Conservation (phyloP, 64 coral and sea anemone species). For the Platygyra sinensis region DNA sequence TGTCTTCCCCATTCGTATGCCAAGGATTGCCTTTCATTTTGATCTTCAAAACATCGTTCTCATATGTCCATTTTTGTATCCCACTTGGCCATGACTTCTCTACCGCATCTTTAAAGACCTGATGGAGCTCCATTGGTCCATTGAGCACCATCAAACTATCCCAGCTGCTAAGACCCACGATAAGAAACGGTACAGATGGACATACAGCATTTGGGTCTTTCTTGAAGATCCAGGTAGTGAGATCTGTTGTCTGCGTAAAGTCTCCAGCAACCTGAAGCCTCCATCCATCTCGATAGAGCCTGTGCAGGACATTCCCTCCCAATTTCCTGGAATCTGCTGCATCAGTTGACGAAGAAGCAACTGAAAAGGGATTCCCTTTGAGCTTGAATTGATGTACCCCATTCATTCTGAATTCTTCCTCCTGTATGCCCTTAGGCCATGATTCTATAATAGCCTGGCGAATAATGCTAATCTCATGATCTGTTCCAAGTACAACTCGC, state of each 20-base stretch:
- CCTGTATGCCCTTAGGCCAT: conserved; percentile 61
- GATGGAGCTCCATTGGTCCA: conserved; percentile 58
- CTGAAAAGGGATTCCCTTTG: conserved; percentile 60
- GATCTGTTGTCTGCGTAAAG: conserved; percentile 54
- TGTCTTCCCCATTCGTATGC: conserved; percentile 58
- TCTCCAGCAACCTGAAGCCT: conserved; percentile 51
- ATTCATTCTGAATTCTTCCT: conserved; percentile 44
- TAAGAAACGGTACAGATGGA: conserved; percentile 53
- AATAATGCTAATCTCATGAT: conserved; percentile 72
- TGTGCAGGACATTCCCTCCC: conserved; percentile 69
- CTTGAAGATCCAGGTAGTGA: conserved; percentile 75
- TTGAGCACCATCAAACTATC: conserved; percentile 86
- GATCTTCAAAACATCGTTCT: conserved; percentile 67
- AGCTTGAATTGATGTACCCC: conserved; percentile 80
- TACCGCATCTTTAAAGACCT: conserved; percentile 45
- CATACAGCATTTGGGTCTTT: conserved; percentile 24
- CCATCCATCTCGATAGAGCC: conserved; percentile 70
- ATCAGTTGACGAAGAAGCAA: conserved; percentile 15
- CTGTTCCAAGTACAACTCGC: conserved; percentile 68
- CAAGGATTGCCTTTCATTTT: conserved; percentile 78
- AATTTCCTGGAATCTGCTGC: conserved; percentile 62
- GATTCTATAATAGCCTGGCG: conserved; percentile 65
- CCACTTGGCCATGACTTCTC: conserved; percentile 67
- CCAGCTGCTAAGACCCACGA: conserved; percentile 68
- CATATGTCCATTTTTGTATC: conserved; percentile 60